Evolutionary conservation across 2,888 invertebrate genomes (phyloP).

Genomic region (Encarsia formosa): DNA sequence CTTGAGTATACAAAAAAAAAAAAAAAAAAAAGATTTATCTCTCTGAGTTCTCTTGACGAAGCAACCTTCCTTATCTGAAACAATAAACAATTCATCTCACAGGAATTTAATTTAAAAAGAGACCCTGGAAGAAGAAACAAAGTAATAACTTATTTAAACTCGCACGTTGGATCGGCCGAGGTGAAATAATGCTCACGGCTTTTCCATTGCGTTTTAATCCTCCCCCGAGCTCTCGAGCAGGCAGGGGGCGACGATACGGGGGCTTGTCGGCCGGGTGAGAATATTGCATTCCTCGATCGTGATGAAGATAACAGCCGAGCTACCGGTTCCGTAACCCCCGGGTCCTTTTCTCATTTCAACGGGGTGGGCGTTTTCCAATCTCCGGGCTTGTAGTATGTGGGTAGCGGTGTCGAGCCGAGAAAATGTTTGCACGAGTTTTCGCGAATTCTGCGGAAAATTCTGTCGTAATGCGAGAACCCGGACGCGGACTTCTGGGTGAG

Average conservation of each 20-base stretch:
- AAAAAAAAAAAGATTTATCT: neutral
- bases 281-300: conserved; percentile 52
- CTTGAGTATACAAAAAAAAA: neutral
- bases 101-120: neutral
- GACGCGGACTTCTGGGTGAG: too few species aligned
- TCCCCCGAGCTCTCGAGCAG: conserved; percentile 28
- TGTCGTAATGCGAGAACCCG: too few species aligned
- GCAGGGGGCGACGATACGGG: conserved; percentile 18
- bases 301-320: conserved; percentile 49
- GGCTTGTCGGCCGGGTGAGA: conserved; percentile 51
- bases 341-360: conserved; percentile 11
- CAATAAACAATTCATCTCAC: neutral
- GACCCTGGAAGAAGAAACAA: conserved; percentile 10
- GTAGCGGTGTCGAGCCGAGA: too few species aligned
- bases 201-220: conserved; percentile 51
- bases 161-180: conserved; percentile 18
- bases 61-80: too few species aligned
- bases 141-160: conserved; percentile 16
- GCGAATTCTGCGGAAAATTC: too few species aligned
- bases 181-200: conserved; percentile 28
- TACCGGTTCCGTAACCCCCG: too few species aligned
- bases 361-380: too few species aligned
- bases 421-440: too few species aligned
- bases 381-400: too few species aligned
- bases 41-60: too few species aligned